phyloP scores from a whole-genome alignment of 1,140 invertebrate genomes.

The Drosophila rhopaloa region DNA sequence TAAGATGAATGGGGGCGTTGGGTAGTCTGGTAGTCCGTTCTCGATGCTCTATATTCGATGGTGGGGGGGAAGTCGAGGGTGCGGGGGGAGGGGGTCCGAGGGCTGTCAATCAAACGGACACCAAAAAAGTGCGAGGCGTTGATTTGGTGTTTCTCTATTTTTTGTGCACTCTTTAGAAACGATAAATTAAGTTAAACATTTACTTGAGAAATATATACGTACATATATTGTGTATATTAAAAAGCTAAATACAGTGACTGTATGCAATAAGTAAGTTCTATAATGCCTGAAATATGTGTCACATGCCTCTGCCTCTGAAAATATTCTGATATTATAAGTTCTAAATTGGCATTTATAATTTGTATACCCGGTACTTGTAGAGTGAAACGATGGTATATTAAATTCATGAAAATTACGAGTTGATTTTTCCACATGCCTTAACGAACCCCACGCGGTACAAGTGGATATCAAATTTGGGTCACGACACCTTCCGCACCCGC shows the following conservation, averaged over 20 bases:
- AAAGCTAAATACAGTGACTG: slow-evolving; percentile 13
- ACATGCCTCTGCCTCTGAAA: not conserved
- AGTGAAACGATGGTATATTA: not conserved
- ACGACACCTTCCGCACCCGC: not conserved
- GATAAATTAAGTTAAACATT: slow-evolving; percentile 48
- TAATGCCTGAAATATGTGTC: slow-evolving; percentile 1
- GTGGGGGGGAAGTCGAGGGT: slow-evolving; percentile 19
- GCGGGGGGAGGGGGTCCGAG: slow-evolving; percentile 39
- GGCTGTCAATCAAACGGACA: slow-evolving; percentile 55
- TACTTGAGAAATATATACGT: slow-evolving; percentile 15
- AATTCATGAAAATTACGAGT: no score
- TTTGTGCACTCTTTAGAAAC: slow-evolving; percentile 28
- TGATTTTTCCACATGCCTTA: no score
- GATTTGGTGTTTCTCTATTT: slow-evolving; percentile 30
- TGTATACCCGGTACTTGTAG: not conserved
- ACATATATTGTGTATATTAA: not conserved
- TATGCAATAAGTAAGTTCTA: slow-evolving; percentile 18
- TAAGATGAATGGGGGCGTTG: slow-evolving; percentile 13
- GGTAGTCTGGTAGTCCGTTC: not conserved
- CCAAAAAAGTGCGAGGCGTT: slow-evolving; percentile 49
- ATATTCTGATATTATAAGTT: slow-evolving; percentile 1
- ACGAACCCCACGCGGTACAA: not conserved
- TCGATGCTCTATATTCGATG: not conserved
- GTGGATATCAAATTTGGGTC: not conserved
- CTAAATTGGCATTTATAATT: slow-evolving; percentile 2